Evolutionary conservation across 2,797 vertebrate species (phyloP).

Genomic region (Mareca strepera): DNA sequence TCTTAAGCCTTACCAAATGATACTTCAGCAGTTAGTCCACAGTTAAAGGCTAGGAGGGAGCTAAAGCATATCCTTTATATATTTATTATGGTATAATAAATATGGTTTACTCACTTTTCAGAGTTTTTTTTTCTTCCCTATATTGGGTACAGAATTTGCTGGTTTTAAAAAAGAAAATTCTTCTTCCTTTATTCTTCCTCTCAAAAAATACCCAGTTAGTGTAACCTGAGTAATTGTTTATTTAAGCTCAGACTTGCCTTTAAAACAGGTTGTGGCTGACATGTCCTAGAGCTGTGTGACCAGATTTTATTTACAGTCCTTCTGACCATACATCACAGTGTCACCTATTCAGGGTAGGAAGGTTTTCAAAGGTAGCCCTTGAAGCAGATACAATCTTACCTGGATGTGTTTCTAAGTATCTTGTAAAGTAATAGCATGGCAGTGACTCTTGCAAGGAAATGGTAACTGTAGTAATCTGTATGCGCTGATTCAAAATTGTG

Average conservation of each 20-base stretch:
- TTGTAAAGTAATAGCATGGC: neutral
- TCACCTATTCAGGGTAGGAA: neutral
- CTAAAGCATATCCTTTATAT: neutral
- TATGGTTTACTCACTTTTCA: neutral
- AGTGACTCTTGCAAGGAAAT: neutral
- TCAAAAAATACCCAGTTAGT: neutral
- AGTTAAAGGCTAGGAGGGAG: neutral
- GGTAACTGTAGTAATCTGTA: neutral
- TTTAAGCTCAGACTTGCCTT: neutral
- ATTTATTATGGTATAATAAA: neutral
- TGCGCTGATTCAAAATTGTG: neutral
- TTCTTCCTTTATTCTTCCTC: neutral
- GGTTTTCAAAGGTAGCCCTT: neutral
- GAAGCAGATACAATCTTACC: neutral
- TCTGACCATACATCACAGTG: neutral
- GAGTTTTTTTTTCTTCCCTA: rapidly evolving
- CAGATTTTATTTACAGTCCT: neutral
- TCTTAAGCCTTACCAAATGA: neutral
- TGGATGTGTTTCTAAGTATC: rapidly evolving
- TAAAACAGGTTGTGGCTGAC: neutral
- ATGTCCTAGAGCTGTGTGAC: neutral
- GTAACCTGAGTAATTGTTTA: neutral
- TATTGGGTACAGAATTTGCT: neutral
- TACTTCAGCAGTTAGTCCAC: neutral
- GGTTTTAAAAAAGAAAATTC: neutral